phyloP scores from a whole-genome alignment of 2,113 vertebrate species.

The Ascaphus truei region DNA sequence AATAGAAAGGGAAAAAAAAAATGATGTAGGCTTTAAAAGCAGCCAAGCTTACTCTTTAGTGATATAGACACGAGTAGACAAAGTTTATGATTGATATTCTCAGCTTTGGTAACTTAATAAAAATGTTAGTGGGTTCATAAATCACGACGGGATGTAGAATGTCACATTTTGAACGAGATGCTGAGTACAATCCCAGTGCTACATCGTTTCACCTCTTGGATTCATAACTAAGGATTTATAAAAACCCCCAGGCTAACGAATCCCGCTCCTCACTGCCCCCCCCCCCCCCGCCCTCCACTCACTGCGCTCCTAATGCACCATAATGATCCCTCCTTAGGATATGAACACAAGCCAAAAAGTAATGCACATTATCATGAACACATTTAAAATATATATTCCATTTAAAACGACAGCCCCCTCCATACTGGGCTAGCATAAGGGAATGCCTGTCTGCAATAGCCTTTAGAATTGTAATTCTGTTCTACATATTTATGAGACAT shows the following conservation, averaged over 20 bases:
- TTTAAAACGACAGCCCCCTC: conserved; percentile 5
- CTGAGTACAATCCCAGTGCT: conserved; percentile 11
- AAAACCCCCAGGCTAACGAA: conserved; percentile 31
- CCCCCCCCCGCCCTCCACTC: conserved; percentile 2
- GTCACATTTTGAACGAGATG: conserved; percentile 30
- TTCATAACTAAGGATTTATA: conserved; percentile 34
- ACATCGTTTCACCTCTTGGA: conserved; percentile 21
- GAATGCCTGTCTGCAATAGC: conserved; percentile 18
- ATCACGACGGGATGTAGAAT: conserved; percentile 27
- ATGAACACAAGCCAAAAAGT: conserved; percentile 30
- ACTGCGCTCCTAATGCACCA: conserved; percentile 25
- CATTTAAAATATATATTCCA: conserved; percentile 9
- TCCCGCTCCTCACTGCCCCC: conserved; percentile 11
- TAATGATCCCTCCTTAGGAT: conserved; percentile 36
- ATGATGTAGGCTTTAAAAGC: too few relatives aligned
- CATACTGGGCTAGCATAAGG: background rate
- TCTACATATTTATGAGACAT: conserved; percentile 32
- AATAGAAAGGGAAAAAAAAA: too few relatives aligned
- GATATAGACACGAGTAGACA: background rate
- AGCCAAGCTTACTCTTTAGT: too few relatives aligned
- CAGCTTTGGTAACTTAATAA: conserved; percentile 31
- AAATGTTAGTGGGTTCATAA: conserved; percentile 34
- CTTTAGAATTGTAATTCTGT: conserved; percentile 18
- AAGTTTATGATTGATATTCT: conserved; percentile 35
- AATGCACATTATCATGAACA: conserved; percentile 30